Percentiles rank a stretch among this genome's conserved stretches.
These are phyloP conservation scores for Galago senegalensis DNA, from an alignment of 2,797 vertebrate genomes.

Conservation along the genomic window DNA sequence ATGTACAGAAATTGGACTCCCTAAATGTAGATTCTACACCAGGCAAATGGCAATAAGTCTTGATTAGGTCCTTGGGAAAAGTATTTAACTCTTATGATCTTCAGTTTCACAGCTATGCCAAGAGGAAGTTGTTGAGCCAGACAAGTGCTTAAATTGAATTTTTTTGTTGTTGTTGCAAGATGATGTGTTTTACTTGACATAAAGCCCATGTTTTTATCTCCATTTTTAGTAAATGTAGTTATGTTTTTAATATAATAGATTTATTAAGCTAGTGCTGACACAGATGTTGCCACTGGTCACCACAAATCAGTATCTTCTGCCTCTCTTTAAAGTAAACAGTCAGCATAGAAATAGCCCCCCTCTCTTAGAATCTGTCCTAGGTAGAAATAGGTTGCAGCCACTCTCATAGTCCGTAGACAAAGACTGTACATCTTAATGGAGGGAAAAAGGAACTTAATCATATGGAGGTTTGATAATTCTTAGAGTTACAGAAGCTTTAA, in stretches of 20 bases:
- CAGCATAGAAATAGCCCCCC: neutral
- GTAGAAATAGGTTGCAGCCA: neutral
- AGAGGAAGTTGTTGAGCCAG: neutral
- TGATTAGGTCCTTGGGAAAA: neutral
- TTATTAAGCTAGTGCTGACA: neutral
- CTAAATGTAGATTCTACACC: neutral
- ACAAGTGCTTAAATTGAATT: neutral
- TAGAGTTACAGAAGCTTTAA: neutral
- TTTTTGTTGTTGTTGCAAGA: neutral
- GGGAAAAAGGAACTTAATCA: neutral
- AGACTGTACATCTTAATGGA: neutral
- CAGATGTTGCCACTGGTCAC: accelerated
- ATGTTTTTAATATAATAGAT: neutral
- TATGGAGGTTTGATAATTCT: neutral
- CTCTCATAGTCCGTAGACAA: neutral
- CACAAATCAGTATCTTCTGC: neutral
- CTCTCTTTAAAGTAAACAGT: neutral
- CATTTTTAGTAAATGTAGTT: neutral
- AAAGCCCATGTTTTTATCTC: neutral
- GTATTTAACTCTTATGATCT: neutral
- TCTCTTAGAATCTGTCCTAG: neutral
- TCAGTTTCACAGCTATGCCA: neutral
- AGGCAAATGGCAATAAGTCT: neutral
- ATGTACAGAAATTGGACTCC: neutral
- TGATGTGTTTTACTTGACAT: neutral